These are phyloP conservation scores for Hydrotaea cyrtoneurina DNA, from an alignment of 2,888 invertebrate genomes.

Conservation along the genomic window DNA sequence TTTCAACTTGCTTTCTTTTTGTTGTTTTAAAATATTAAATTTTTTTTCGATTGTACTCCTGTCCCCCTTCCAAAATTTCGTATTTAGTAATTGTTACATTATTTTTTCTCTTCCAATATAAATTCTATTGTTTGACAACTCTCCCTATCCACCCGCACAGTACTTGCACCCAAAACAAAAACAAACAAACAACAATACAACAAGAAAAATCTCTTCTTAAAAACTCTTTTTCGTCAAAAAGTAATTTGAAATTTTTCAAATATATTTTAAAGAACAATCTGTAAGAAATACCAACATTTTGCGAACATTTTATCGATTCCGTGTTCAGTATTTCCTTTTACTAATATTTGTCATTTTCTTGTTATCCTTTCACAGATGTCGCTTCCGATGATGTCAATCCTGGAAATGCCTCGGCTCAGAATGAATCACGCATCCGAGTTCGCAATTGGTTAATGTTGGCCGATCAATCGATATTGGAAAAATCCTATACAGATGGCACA, in stretches of 20 bases:
- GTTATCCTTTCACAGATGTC: conserved; percentile 52
- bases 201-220: neutral
- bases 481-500: conserved; percentile 69
- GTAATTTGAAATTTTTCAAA: conserved; percentile 67
- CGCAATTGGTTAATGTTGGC: conserved; percentile 81
- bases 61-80: conserved; percentile 24
- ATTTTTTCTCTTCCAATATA: too few species aligned
- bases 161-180: too few species aligned
- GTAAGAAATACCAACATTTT: too few species aligned
- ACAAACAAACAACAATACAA: neutral
- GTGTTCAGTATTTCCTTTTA: conserved; percentile 6
- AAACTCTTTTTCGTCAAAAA: conserved; percentile 36
- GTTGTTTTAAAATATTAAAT: conserved; percentile 19
- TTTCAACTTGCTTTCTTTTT: conserved; percentile 63
- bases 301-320: too few species aligned
- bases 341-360: conserved; percentile 52
- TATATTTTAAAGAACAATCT: conserved; percentile 45
- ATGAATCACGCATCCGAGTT: conserved; percentile 79
- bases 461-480: conserved; percentile 78
- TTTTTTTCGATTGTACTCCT: conserved; percentile 16
- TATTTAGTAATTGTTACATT: neutral
- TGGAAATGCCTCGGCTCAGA: conserved; percentile 61
- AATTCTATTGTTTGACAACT: neutral
- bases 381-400: conserved; percentile 29
- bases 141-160: neutral